These are phyloP conservation scores for Struthio camelus DNA, from an alignment of 2,113 vertebrate species.

Conservation along the genomic window DNA sequence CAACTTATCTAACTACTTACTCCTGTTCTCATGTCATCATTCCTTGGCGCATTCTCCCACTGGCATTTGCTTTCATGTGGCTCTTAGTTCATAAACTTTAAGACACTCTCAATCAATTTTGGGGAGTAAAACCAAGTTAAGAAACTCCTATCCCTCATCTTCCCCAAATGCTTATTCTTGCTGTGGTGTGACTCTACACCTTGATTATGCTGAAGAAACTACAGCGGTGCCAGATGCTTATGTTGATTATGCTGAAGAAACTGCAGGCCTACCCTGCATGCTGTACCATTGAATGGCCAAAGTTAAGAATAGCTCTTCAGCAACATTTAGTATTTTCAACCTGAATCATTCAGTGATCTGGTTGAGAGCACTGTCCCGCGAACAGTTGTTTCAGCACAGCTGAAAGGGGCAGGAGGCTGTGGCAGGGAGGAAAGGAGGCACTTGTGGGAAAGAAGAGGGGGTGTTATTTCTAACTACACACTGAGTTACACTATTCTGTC, in stretches of 20 bases:
- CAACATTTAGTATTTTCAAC: not conserved
- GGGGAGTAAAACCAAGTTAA: not conserved
- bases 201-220: not conserved
- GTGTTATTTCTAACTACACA: not conserved
- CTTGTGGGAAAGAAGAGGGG: not conserved
- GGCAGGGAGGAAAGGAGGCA: not conserved
- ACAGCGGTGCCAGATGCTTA: not conserved
- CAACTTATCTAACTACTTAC: not conserved
- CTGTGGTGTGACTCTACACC: not conserved
- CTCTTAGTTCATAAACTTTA: not conserved
- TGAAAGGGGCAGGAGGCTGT: not conserved
- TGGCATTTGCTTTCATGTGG: not conserved
- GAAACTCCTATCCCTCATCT: not conserved
- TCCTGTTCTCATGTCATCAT: not conserved
- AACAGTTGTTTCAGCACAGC: not conserved
- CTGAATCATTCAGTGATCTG: not conserved
- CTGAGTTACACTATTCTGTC: not conserved
- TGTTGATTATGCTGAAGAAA: not conserved
- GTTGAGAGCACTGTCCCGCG: not conserved
- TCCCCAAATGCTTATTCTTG: not conserved
- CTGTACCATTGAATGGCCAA: not conserved
- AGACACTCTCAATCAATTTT: not conserved
- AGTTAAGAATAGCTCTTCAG: not conserved
- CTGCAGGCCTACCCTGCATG: not conserved
- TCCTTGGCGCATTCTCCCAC: not conserved